Conservation (phyloP, 1,140 invertebrate genomes). For the Gryon sp. region DNA sequence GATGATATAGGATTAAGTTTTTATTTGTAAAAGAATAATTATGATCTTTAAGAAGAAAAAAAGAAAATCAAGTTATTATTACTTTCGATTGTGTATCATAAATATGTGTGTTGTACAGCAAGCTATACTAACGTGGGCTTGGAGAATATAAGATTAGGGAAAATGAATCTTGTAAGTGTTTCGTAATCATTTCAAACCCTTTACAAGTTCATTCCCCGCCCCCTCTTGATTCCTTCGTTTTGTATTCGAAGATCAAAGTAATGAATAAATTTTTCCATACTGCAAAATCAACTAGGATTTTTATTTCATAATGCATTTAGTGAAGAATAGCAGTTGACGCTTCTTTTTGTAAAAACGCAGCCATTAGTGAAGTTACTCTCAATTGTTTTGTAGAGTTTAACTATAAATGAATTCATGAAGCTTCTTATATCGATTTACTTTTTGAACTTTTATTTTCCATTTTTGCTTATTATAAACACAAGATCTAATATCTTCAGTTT, state of each 20-base stretch:
- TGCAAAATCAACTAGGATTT: constrained; percentile 36
- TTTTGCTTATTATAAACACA: no score
- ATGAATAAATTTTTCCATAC: constrained; percentile 40
- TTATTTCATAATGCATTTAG: no score
- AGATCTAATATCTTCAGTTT: no score
- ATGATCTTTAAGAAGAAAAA: neutral
- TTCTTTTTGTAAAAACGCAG: no score
- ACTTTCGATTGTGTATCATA: constrained; percentile 31
- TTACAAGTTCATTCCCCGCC: constrained; percentile 44
- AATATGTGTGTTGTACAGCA: constrained; percentile 75
- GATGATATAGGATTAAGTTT: constrained; percentile 23
- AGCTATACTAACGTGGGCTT: constrained; percentile 76
- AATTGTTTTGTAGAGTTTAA: no score
- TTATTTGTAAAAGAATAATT: constrained; percentile 18
- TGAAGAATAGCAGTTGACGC: no score
- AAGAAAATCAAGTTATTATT: neutral
- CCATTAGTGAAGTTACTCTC: no score
- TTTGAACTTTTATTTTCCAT: no score
- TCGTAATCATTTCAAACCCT: constrained; percentile 63
- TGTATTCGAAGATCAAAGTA: constrained; percentile 11
- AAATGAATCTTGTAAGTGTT: constrained; percentile 78
- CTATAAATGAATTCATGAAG: no score
- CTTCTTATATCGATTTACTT: no score
- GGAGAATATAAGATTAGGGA: constrained; percentile 73
- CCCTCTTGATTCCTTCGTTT: constrained; percentile 41